phyloP scores from a whole-genome alignment of 1,140 invertebrate species.

The Reticulitermes speratus region DNA sequence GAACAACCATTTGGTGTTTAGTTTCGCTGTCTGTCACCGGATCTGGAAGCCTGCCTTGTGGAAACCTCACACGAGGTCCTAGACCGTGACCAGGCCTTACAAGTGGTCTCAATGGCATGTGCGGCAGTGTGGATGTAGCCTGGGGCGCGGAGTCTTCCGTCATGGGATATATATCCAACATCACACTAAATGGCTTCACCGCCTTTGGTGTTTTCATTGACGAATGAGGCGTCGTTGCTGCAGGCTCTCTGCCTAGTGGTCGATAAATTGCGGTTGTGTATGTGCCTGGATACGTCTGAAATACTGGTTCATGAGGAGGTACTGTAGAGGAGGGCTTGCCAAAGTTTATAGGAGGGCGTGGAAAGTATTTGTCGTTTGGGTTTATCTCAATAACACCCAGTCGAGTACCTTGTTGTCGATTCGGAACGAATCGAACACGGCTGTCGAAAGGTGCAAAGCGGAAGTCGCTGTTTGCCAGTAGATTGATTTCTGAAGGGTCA shows the following conservation, averaged over 20 bases:
- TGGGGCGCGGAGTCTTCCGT: not conserved
- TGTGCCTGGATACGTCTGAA: not conserved
- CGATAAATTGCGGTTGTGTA: constrained; percentile 36
- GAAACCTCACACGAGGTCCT: not conserved
- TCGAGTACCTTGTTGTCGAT: not conserved
- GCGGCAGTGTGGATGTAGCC: not conserved
- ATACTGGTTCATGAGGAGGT: constrained; percentile 39
- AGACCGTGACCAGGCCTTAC: not conserved
- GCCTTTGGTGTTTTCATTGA: constrained; percentile 40
- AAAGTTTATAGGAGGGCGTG: constrained; percentile 30
- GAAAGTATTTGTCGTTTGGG: constrained; percentile 23
- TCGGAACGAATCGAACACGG: not conserved
- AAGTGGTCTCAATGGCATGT: not conserved
- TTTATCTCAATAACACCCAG: constrained; percentile 10
- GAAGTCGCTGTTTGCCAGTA: constrained; percentile 49
- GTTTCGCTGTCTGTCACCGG: constrained; percentile 43
- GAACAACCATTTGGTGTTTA: constrained; percentile 50
- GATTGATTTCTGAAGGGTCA: constrained; percentile 54
- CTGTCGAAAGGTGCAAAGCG: constrained; percentile 23
- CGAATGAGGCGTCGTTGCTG: not conserved
- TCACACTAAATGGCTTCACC: constrained; percentile 49
- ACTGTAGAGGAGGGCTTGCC: constrained; percentile 34
- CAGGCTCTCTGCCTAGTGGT: constrained; percentile 35
- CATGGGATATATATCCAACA: constrained; percentile 53
- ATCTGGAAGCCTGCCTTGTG: constrained; percentile 28